Base-by-base conservation (phyloP, 2,113 vertebrate species). In the Elephantulus edwardii region DNA sequence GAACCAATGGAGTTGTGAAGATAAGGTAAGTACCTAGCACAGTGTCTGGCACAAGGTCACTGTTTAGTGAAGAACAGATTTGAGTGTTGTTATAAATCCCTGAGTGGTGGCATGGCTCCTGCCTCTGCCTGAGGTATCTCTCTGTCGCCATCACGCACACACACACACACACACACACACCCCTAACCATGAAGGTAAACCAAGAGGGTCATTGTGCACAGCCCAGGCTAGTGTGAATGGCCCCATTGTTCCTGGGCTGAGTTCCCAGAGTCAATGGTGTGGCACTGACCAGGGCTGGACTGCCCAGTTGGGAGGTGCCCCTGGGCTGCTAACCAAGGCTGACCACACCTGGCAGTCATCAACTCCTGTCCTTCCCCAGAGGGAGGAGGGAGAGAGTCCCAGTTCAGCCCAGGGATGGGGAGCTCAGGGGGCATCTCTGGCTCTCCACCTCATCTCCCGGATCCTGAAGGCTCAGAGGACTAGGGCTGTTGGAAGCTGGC, bases 161-260 rank as follows among this genome's bases (percentile, higher is more conserved):
- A 42, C 56, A 10, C 62, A 28, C 56, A 33, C 76, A 60, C 83
- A 64, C 22, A 74, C 72, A n/a, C n/a, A n/a, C n/a, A n/a, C 50
- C 33, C 89, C 81, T 81, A 75, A 68, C 77, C 83, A 75, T 1
- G 0, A 10, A 81, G 35, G 88, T 17, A 60, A 88, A 92, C 84
- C 82, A 85, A 97, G 91, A 84, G 76, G 79, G 56, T 75, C 83
- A 87, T 88, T 11, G 46, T 86, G 74, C 75, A 8, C 83, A 17
- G 62, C 22, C 44, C 4, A 76, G 1, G 62, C 82, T n/a, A 50
- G 38, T 33, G 91, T 96, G 93, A 96, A 96, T 95, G 92, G 82
- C 54, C 72, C 86, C 92, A 50, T 92, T 96, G 96, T 96, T 1
- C 26, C 48, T 2, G 35, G 64, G 66, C 76, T 44, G 82, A 87